phyloP scores from a whole-genome alignment of 2,797 vertebrate genomes.

The Aselliscus stoliczkanus region DNA sequence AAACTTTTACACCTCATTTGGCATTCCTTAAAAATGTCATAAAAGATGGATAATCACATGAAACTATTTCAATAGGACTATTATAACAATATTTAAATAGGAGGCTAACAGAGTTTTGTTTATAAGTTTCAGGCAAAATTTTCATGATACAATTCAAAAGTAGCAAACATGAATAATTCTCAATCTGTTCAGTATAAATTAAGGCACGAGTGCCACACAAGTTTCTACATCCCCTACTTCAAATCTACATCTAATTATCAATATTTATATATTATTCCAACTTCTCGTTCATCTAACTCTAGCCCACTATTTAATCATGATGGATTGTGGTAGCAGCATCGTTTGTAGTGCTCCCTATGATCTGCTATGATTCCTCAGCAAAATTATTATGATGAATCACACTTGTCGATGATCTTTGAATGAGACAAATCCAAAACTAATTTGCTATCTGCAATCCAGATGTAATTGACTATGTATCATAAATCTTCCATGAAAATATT shows the following conservation, averaged over 20 bases:
- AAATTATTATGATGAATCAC: conserved; percentile 79
- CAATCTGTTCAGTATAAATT: conserved; percentile 17
- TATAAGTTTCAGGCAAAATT: background rate
- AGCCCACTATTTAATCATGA: conserved; percentile 63
- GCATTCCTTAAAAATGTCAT: background rate
- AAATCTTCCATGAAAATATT: conserved; percentile 78
- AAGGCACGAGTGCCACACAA: background rate
- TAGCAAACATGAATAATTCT: background rate
- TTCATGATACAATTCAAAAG: conserved; percentile 32
- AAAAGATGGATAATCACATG: background rate
- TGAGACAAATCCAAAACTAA: conserved; percentile 81
- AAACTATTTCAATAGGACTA: background rate
- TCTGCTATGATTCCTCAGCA: conserved; percentile 63
- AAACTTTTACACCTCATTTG: background rate
- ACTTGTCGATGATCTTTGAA: conserved; percentile 77
- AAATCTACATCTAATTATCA: conserved; percentile 59
- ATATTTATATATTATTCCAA: conserved; percentile 57
- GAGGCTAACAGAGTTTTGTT: background rate
- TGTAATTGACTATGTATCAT: conserved; percentile 73
- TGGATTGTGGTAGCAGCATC: conserved; percentile 62
- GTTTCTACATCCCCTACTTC: background rate
- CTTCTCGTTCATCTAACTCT: conserved; percentile 59
- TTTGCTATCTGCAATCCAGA: conserved; percentile 76
- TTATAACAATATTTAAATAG: conserved; percentile 4
- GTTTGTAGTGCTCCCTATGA: conserved; percentile 58